Evolutionary conservation across 1,140 invertebrate species (phyloP).

Genomic region (Bilobella aurantiaca): DNA sequence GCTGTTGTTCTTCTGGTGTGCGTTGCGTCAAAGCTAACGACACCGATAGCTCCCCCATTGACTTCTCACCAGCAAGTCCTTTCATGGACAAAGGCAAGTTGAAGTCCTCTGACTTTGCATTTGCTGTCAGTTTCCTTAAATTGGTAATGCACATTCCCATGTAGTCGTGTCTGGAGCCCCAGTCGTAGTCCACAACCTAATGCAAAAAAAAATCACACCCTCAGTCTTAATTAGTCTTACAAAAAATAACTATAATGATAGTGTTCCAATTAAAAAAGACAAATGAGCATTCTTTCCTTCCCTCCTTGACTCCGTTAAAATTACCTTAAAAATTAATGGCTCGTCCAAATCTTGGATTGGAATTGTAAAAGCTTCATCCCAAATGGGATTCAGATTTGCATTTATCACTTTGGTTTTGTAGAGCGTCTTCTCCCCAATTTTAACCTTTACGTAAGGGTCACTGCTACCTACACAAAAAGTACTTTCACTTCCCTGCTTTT

Average conservation of each 20-base stretch:
- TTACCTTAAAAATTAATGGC: constrained; percentile 73
- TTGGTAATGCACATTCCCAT: constrained; percentile 85
- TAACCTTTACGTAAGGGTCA: constrained; percentile 98
- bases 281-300: too few relatives aligned
- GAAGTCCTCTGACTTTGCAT: constrained; percentile 60
- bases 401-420: constrained; percentile 89
- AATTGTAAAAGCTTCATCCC: constrained; percentile 92
- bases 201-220: too few relatives aligned
- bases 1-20: constrained; percentile 85
- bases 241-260: too few relatives aligned
- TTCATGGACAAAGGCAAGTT: constrained; percentile 61
- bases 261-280: too few relatives aligned
- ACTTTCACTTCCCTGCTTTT: background rate
- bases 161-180: constrained; percentile 92
- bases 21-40: constrained; percentile 72
- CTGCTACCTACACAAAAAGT: constrained; percentile 65
- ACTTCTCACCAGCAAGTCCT: constrained; percentile 47
- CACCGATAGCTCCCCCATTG: constrained; percentile 72
- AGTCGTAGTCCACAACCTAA: constrained; percentile 97
- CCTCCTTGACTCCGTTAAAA: too few relatives aligned
- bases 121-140: constrained; percentile 70
- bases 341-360: constrained; percentile 88
- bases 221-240: too few relatives aligned
- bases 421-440: constrained; percentile 71
- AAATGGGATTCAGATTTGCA: constrained; percentile 66